Conservation (phyloP, 1,140 invertebrate species). For the Cataglyphis hispanica region DNA sequence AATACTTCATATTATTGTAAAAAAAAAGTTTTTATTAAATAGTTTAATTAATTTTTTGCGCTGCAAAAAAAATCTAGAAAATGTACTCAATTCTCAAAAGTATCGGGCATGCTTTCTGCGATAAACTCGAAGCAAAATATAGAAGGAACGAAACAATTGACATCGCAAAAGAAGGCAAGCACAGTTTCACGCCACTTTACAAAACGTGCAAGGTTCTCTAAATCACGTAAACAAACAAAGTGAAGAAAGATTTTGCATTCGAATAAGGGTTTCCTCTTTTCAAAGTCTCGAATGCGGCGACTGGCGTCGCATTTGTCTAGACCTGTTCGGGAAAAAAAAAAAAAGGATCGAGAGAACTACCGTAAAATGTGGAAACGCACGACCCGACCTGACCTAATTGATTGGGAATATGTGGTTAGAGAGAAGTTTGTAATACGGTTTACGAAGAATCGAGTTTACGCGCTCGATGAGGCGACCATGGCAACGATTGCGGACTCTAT, state of each 20-base stretch:
- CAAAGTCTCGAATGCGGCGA: not conserved
- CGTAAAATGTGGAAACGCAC: slow-evolving; percentile 3
- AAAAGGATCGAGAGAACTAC: not conserved
- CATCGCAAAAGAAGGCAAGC: too few relatives aligned
- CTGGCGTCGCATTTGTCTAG: not conserved
- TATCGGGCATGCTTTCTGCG: too few relatives aligned
- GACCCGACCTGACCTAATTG: slow-evolving; percentile 11
- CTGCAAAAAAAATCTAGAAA: too few relatives aligned
- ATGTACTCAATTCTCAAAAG: too few relatives aligned
- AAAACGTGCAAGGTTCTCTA: not conserved
- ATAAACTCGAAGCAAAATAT: not conserved
- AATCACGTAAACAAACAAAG: not conserved
- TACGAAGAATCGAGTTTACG: slow-evolving; percentile 65
- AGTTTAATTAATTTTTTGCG: too few relatives aligned
- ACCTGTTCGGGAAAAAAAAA: not conserved
- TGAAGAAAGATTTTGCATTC: not conserved
- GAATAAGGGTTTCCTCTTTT: not conserved
- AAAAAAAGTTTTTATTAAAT: too few relatives aligned
- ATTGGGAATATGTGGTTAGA: slow-evolving; percentile 15
- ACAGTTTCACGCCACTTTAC: not conserved
- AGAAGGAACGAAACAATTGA: too few relatives aligned
- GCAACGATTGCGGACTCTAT: slow-evolving; percentile 59
- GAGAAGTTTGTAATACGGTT: slow-evolving; percentile 5
- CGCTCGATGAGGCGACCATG: slow-evolving; percentile 66
- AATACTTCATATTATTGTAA: too few relatives aligned